Evolutionary conservation across 2,797 vertebrate genomes (phyloP).

Genomic region (Clarias platycephalus): DNA sequence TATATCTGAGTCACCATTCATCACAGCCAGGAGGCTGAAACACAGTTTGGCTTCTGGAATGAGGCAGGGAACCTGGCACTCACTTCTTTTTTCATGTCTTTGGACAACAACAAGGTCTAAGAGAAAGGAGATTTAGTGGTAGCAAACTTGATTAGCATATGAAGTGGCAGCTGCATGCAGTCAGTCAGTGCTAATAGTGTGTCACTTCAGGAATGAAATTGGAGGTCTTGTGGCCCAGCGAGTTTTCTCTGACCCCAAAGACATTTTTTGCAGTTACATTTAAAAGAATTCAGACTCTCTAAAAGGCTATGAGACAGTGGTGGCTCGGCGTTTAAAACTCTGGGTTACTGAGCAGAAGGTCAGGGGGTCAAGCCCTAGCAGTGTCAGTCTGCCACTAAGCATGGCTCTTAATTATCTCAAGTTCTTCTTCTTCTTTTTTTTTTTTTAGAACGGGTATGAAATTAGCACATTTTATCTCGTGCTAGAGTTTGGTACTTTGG

Average conservation of each 20-base stretch:
- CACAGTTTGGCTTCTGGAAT: constrained; percentile 12
- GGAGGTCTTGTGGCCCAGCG: not conserved
- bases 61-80: constrained; percentile 23
- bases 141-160: not conserved
- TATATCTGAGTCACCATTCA: constrained; percentile 32
- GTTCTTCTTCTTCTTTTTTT: too few relatives aligned
- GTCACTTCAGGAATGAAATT: not conserved
- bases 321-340: too few relatives aligned
- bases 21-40: constrained; percentile 21
- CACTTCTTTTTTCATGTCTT: not conserved
- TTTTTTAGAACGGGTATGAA: not conserved
- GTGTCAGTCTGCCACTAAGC: too few relatives aligned
- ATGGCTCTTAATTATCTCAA: too few relatives aligned
- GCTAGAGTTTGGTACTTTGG: not conserved
- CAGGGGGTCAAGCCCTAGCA: too few relatives aligned
- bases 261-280: not conserved
- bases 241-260: not conserved
- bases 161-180: not conserved
- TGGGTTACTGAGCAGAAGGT: too few relatives aligned
- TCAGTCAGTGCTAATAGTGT: not conserved
- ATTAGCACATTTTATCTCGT: not conserved
- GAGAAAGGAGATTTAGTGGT: not conserved
- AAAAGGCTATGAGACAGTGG: not conserved
- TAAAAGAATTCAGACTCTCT: not conserved
- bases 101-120: constrained; percentile 24